Evolutionary conservation across 1,140 invertebrate genomes (phyloP).

Genomic region (Drosophila tristis): DNA sequence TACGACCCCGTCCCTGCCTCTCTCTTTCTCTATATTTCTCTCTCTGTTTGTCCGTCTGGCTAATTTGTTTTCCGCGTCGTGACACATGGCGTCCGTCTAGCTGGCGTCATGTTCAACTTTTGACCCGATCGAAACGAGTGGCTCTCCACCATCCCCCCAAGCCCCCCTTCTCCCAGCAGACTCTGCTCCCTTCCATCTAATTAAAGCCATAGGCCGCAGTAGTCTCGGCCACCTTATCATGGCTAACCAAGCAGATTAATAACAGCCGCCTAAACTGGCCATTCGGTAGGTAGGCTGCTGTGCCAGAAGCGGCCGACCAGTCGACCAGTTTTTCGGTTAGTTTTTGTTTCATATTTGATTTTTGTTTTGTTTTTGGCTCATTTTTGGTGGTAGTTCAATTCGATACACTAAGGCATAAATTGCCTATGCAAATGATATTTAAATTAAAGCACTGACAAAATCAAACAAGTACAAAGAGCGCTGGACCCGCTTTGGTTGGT

Average conservation of each 20-base stretch:
- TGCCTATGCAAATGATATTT: conserved; percentile 77
- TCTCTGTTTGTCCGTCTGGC: conserved; percentile 1
- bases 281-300: conserved; percentile 26
- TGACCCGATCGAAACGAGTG: conserved; percentile 54
- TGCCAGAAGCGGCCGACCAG: neutral
- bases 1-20: neutral
- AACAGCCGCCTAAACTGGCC: conserved; percentile 43
- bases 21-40: neutral
- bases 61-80: conserved; percentile 67
- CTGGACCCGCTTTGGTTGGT: neutral
- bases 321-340: conserved; percentile 20
- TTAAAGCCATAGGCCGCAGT: conserved; percentile 29
- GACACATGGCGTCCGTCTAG: conserved; percentile 64
- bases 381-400: conserved; percentile 55
- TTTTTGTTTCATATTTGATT: conserved; percentile 34
- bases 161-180: neutral
- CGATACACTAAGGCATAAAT: conserved; percentile 69
- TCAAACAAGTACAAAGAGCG: conserved; percentile 52
- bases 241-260: conserved; percentile 69
- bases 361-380: conserved; percentile 30
- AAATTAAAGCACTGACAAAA: conserved; percentile 60
- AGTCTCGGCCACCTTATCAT: conserved; percentile 52
- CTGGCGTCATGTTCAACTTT: conserved; percentile 73
- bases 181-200: conserved; percentile 11
- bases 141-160: neutral